Percentiles rank a stretch among this genome's conserved stretches.
phyloP scores from a whole-genome alignment of 2,113 vertebrate species.

The Zingel zingel region DNA sequence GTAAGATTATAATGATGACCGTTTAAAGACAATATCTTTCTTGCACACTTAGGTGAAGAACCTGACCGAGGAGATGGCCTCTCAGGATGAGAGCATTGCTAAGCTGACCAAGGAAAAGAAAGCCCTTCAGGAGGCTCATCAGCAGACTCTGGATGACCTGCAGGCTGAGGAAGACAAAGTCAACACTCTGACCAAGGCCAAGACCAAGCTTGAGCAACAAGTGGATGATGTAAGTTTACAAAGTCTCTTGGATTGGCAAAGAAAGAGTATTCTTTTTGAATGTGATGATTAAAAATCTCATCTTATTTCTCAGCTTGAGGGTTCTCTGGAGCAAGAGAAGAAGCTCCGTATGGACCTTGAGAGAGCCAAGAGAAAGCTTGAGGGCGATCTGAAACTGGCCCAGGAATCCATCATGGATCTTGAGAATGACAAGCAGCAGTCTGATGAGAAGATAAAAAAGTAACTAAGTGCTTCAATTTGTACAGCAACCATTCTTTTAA shows the following conservation, averaged over 20 bases:
- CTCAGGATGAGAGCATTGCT: conserved; percentile 67
- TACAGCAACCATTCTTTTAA: too few species aligned
- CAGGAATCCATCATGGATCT: conserved; percentile 62
- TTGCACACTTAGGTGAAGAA: conserved; percentile 58
- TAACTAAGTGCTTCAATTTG: conserved; percentile 14
- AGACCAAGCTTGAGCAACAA: conserved; percentile 70
- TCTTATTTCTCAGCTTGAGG: conserved; percentile 82
- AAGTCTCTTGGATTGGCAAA: background rate
- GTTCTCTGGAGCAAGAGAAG: too few species aligned
- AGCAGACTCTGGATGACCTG: too few species aligned
- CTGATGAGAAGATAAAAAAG: conserved; percentile 73
- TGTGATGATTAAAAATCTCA: background rate
- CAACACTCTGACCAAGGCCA: too few species aligned
- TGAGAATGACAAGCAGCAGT: conserved; percentile 78
- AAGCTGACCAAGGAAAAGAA: conserved; percentile 71
- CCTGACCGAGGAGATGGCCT: conserved; percentile 67
- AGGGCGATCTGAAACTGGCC: too few species aligned
- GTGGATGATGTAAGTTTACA: conserved; percentile 61
- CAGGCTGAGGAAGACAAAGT: too few species aligned
- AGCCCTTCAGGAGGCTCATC: conserved; percentile 63
- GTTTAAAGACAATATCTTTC: background rate
- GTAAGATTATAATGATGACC: background rate
- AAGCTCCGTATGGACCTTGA: too few species aligned
- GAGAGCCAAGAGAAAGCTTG: too few species aligned
- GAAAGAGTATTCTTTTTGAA: background rate